A percentile compares a stretch with the other conserved stretches of the same genome.
phyloP scores from a whole-genome alignment of 2,888 invertebrate genomes.

The Caenorhabditis sulstoni region DNA sequence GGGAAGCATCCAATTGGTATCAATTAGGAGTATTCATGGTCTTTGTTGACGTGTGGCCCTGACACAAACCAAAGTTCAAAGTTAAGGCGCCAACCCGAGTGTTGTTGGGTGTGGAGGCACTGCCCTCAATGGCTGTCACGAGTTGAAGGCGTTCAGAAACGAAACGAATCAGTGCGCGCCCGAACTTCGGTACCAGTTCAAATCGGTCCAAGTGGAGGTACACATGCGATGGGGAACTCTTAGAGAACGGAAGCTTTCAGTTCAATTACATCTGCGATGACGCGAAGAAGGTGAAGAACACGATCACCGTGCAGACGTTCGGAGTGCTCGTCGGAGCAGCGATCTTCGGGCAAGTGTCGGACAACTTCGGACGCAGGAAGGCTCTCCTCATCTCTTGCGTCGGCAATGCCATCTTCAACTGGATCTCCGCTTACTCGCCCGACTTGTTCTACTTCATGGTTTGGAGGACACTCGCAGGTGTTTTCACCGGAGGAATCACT shows the following conservation, averaged over 20 bases:
- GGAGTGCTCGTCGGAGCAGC: conserved; percentile 74
- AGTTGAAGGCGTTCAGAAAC: conserved; percentile 17
- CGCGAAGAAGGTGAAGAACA: conserved; percentile 63
- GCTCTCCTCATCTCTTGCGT: conserved; percentile 48
- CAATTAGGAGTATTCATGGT: background rate
- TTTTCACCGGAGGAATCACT: conserved; percentile 59
- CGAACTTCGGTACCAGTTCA: conserved; percentile 41
- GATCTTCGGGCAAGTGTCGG: conserved; percentile 73
- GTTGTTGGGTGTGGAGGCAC: conserved; percentile 34
- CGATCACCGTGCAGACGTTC: conserved; percentile 71
- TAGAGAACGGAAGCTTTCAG: conserved; percentile 41
- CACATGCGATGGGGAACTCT: background rate
- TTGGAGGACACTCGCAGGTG: conserved; percentile 50
- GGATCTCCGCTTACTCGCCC: conserved; percentile 45
- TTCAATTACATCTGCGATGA: conserved; percentile 67
- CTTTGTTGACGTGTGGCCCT: background rate
- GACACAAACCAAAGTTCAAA: conserved; percentile 20
- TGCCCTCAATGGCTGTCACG: conserved; percentile 38
- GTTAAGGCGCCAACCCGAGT: conserved; percentile 35
- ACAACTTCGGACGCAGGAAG: conserved; percentile 68
- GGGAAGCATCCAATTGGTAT: too few species aligned
- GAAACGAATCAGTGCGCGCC: conserved; percentile 33
- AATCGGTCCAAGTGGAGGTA: conserved; percentile 59
- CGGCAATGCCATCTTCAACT: conserved; percentile 46
- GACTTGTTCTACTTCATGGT: conserved; percentile 49